Conservation (phyloP, 2,797 vertebrate species). For the Otolemur crassicaudatus region DNA sequence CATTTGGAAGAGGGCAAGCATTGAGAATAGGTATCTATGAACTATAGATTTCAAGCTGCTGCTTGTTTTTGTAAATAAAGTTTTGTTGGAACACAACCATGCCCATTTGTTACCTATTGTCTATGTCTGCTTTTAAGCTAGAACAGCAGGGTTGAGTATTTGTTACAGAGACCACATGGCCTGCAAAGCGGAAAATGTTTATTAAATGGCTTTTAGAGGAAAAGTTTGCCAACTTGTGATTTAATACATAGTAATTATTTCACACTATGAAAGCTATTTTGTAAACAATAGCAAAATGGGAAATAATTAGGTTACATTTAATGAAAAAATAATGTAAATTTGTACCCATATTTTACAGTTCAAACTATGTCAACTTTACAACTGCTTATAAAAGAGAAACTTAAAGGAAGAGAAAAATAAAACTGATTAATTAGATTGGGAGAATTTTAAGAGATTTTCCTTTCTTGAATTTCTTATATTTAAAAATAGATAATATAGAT, state of each 20-base stretch:
- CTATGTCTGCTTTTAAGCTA: neutral
- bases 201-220: neutral
- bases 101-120: neutral
- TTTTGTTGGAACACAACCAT: neutral
- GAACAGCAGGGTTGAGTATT: neutral
- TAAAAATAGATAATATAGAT: neutral
- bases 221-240: conserved; percentile 3
- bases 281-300: neutral
- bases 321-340: conserved; percentile 6
- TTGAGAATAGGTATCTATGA: neutral
- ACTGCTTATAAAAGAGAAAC: neutral
- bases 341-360: neutral
- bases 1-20: neutral
- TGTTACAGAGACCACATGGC: neutral
- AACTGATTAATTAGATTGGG: conserved; percentile 21
- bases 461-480: neutral
- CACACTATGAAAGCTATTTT: neutral
- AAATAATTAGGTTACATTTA: conserved; percentile 8
- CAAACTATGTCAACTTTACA: neutral
- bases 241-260: conserved; percentile 32
- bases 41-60: neutral
- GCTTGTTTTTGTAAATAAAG: conserved; percentile 38
- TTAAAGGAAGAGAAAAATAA: conserved; percentile 46
- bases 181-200: neutral
- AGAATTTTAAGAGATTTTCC: neutral